Base-by-base conservation (phyloP, 2,797 vertebrate species). In the Kryptopterus vitreolus region DNA sequence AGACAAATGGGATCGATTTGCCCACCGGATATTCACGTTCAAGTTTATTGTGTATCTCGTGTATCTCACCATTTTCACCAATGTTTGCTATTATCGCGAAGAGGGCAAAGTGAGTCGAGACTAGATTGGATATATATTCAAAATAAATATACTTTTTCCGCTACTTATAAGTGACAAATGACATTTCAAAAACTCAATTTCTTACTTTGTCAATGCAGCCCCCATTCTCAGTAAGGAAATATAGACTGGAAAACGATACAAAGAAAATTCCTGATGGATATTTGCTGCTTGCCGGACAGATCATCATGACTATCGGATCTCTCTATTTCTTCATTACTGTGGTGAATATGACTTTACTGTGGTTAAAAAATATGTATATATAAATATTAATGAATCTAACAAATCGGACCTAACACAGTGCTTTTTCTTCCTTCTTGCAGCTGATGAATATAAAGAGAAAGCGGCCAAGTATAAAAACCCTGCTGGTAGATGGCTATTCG, bases 1-100 rank as follows among this genome's bases (percentile, higher is more conserved):
- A 38, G 95, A 96, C 80, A 99, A 99, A 87, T 99, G 98, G 98
- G 92, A 94, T 76, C 91, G 81, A 48, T 98, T 96, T 69, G 96
- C 94, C 20, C 89, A 95, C 57, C 89, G 87, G 50, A 93, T 97
- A 73, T 99, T 99, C 91, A 91, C 94, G 75, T 88, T 96, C 69
- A 96, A 95, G 88, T 97, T 98, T 85, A 85, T 98, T 50, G 75
- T 92, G 81, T 99, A 98, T 88, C 8, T 94, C 11, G 0, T 92
- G 18, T 98, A 98, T 83, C 92, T 99, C 87, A 35, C 79, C 79
- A 85, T 95, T 89, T 97, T 99, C 87, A 98, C 97, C 0, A 0
- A 81, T 0, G 89, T 94, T 0, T 94, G 95, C 78, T 97, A 96
- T 92, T 88, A 95, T 83, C 95, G 94, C 59, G 91, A 92, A 55